Conservation (phyloP, 2,888 invertebrate species). For the Sphaerophoria taeniata region DNA sequence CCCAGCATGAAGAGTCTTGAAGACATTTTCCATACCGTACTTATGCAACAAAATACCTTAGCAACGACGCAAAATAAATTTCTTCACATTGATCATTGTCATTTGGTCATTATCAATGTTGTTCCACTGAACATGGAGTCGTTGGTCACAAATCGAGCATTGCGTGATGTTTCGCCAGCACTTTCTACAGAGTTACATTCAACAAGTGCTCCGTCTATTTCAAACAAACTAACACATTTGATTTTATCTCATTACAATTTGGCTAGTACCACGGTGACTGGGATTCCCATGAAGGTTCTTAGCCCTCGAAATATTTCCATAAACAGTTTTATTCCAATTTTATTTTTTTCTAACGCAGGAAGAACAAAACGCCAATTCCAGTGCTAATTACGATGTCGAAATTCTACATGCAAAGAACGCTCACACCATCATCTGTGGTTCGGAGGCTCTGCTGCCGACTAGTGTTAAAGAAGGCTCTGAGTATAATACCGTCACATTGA, state of each 20-base stretch:
- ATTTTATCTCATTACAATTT: conserved; percentile 94
- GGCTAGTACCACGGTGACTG: conserved; percentile 97
- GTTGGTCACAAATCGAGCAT: conserved; percentile 88
- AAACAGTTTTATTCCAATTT: too few species aligned
- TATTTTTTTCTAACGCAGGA: conserved; percentile 83
- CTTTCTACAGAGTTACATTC: conserved; percentile 92
- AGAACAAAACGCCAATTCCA: conserved; percentile 98
- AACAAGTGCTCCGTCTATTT: conserved; percentile 89
- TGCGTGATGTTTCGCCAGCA: conserved; percentile 89
- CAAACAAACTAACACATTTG: conserved; percentile 89
- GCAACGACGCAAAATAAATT: conserved; percentile 85
- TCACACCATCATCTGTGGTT: conserved; percentile 91
- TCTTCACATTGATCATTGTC: conserved; percentile 92
- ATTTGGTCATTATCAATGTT: conserved; percentile 94
- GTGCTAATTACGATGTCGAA: conserved; percentile 99
- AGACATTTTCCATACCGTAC: conserved; percentile 92
- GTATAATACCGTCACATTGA: conserved; percentile 92
- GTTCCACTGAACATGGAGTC: conserved; percentile 92
- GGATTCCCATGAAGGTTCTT: conserved; percentile 96
- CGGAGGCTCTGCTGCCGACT: conserved; percentile 84
- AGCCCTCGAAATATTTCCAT: neutral
- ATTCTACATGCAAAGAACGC: conserved; percentile 95
- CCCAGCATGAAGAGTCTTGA: conserved; percentile 93
- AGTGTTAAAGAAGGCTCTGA: conserved; percentile 89
- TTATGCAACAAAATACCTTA: conserved; percentile 91